Evolutionary conservation across 2,797 vertebrate species (phyloP), one percentile per base, ranked within the genome.

Genomic region (Gymnoscopelus microlampas): DNA sequence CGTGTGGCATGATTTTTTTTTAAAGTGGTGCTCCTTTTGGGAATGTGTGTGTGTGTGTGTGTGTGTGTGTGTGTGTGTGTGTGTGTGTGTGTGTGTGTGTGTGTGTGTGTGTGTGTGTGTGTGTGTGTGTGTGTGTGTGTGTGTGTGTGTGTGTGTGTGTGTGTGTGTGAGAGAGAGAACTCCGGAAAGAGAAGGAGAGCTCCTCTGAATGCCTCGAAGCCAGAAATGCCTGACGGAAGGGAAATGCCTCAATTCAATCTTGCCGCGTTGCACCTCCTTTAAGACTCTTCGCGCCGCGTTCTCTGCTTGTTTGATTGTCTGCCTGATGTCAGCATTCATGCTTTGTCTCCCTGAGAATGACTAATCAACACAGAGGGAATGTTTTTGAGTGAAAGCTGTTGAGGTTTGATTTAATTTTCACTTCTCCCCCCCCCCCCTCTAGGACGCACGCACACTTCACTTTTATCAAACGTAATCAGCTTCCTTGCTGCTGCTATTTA

Each of bases 171-270:
- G 26, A 29, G 26, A 29, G 26, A 29, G 26, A 87, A 69, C 76
- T 56, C 14, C 11, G 68, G 60, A 29, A 29, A 29, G 35, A 19
- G 63, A 62, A 49, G 55, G 53, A 56, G 53, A 60, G 35, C 53
- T 54, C 35, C 71, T 47, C 73, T 76, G 73, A 77, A 60, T 48
- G 1, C 14, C 70, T 83, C 70, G 71, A 76, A 83, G 59, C 60
- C 70, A 63, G 68, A 68, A 14, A 66, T 9, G 39, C 19, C 66
- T 59, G 84, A 84, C 69, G 66, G 76, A 84, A 79, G 83, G 77
- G 79, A 70, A 84, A 82, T 12, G 68, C 57, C 68, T 78, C 50
- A 2, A 13, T 50, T 12, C 55, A 64, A 78, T 78, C 26, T 68
- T 62, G 67, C 55, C 1, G 32, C 71, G 66, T 2, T 60, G 35